Percentiles rank a stretch among this genome's conserved stretches.
These are phyloP conservation scores for Chaetophractus vellerosus DNA, from an alignment of 2,797 vertebrate genomes.

Conservation along the genomic window DNA sequence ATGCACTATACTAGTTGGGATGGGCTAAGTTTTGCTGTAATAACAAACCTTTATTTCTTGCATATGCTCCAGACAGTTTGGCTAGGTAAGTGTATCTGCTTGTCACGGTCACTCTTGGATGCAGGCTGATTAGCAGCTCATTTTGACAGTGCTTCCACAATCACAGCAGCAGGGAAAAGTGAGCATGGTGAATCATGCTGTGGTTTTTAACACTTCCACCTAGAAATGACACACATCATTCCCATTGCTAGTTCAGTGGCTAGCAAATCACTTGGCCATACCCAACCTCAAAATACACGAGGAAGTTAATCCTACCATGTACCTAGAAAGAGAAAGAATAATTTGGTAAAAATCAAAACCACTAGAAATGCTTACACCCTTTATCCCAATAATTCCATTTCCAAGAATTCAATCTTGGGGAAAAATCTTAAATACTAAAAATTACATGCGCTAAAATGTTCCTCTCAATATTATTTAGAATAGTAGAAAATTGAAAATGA, in stretches of 20 bases:
- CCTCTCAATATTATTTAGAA: not conserved
- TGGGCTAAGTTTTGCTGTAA: not conserved
- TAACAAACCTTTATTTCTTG: not conserved
- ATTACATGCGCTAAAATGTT: not conserved
- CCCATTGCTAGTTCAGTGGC: not conserved
- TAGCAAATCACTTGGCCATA: not conserved
- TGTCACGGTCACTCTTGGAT: too few species aligned
- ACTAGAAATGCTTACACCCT: not conserved
- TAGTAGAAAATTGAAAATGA: not conserved
- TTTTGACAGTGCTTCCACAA: not conserved
- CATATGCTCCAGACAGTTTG: not conserved
- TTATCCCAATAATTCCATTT: not conserved
- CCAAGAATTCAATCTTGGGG: not conserved
- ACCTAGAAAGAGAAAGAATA: not conserved
- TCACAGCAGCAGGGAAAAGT: not conserved
- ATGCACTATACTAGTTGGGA: too few species aligned
- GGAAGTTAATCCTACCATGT: not conserved
- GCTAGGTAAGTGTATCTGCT: not conserved
- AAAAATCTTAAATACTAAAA: not conserved
- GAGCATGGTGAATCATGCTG: not conserved
- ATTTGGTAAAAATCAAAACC: not conserved
- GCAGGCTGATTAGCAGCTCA: not conserved
- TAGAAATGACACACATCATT: not conserved
- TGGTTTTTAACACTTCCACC: not conserved
- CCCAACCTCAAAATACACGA: not conserved